phyloP scores from a whole-genome alignment of 2,797 vertebrate species.

The Remorina albescens region DNA sequence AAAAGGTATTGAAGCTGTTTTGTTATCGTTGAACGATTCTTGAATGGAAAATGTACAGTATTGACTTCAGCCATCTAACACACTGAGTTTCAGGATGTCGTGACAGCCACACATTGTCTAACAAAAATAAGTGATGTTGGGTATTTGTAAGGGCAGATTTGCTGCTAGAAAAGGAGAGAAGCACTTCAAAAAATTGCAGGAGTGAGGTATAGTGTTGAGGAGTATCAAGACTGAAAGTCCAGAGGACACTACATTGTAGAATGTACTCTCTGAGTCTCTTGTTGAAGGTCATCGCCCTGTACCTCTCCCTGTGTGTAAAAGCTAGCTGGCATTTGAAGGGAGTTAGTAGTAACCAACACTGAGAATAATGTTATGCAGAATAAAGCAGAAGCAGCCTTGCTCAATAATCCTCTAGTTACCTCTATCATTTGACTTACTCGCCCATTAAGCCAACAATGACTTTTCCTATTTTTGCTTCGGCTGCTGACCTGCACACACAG shows the following conservation, averaged over 20 bases:
- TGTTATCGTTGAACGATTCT: neutral
- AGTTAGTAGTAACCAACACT: neutral
- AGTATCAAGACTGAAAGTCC: neutral
- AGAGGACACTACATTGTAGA: neutral
- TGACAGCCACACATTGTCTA: neutral
- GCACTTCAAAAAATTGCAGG: neutral
- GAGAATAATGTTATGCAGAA: neutral
- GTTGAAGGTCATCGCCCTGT: constrained; percentile 5
- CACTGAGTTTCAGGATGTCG: neutral
- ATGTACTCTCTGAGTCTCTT: constrained; percentile 10
- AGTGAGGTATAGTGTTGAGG: neutral
- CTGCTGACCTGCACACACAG: neutral
- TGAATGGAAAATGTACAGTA: neutral
- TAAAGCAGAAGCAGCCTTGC: neutral
- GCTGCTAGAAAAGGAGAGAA: neutral
- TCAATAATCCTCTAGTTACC: neutral
- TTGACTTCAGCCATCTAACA: constrained; percentile 19
- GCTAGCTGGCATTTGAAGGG: constrained; percentile 8
- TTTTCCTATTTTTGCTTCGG: neutral
- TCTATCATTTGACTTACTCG: neutral
- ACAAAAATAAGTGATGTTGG: neutral
- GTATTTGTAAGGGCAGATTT: neutral
- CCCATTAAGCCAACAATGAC: rapidly evolving
- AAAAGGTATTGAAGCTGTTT: neutral
- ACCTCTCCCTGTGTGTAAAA: constrained; percentile 2